Evolutionary conservation across 2,797 vertebrate species (phyloP).

Genomic region (Diglossa cyanea): DNA sequence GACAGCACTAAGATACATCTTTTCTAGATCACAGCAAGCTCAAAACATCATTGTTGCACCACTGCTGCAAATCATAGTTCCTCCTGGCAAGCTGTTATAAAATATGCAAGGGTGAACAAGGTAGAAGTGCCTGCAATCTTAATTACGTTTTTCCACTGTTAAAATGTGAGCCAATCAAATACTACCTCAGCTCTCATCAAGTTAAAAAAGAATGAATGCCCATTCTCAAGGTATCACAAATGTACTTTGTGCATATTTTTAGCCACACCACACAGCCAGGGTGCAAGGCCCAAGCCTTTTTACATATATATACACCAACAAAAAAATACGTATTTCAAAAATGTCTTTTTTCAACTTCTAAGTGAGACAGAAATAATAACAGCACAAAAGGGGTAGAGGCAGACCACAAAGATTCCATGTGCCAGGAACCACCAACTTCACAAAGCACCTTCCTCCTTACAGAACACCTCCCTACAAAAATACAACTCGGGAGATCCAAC

Average conservation of each 20-base stretch:
- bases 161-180: neutral
- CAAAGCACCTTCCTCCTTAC: neutral
- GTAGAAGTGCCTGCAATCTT: neutral
- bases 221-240: neutral
- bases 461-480: neutral
- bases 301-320: neutral
- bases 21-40: neutral
- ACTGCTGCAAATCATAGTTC: neutral
- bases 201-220: neutral
- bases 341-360: accelerated
- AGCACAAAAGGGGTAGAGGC: neutral
- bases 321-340: neutral
- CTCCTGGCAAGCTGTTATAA: neutral
- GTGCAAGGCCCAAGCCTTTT: neutral
- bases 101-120: neutral
- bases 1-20: neutral
- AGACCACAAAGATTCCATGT: neutral
- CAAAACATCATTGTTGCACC: neutral
- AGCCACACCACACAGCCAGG: neutral
- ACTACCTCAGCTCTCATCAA: neutral
- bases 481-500: neutral
- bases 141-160: neutral
- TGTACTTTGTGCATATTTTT: neutral
- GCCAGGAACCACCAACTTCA: neutral
- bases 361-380: neutral